Evolutionary conservation across 2,113 vertebrate species (phyloP).

Genomic region (Lathamus discolor): DNA sequence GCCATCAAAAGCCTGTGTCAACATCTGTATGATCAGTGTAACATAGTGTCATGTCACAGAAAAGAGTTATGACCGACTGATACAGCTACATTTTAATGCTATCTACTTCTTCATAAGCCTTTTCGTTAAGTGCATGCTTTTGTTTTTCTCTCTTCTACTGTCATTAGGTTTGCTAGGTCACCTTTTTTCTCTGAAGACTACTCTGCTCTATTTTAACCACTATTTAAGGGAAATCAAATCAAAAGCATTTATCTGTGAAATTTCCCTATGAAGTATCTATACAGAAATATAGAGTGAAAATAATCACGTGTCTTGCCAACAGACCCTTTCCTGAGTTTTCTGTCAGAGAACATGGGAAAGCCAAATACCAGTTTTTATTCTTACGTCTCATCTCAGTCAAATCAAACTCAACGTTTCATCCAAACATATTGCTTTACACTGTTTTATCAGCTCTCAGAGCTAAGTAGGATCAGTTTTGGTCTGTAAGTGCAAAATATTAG

Average conservation of each 20-base stretch:
- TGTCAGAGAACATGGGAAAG: not conserved
- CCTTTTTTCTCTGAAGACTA: not conserved
- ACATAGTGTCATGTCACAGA: not conserved
- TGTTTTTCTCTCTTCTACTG: not conserved
- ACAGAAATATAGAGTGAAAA: not conserved
- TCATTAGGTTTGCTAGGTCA: not conserved
- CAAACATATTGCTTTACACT: not conserved
- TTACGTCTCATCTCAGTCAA: not conserved
- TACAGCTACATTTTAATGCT: not conserved
- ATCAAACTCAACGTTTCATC: not conserved
- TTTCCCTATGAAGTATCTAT: not conserved
- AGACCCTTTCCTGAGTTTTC: not conserved
- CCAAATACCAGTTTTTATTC: not conserved
- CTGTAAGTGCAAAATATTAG: not conserved
- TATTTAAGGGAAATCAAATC: not conserved
- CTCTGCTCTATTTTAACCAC: not conserved
- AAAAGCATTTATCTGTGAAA: accelerated
- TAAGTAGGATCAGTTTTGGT: not conserved
- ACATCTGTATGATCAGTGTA: not conserved
- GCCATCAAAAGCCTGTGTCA: not conserved
- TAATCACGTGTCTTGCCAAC: not conserved
- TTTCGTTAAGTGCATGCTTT: not conserved
- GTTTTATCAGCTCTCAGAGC: not conserved
- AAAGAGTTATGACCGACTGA: not conserved
- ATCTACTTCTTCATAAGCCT: not conserved